Conservation (phyloP, 2,797 vertebrate genomes). For the Anniella stebbinsi region DNA sequence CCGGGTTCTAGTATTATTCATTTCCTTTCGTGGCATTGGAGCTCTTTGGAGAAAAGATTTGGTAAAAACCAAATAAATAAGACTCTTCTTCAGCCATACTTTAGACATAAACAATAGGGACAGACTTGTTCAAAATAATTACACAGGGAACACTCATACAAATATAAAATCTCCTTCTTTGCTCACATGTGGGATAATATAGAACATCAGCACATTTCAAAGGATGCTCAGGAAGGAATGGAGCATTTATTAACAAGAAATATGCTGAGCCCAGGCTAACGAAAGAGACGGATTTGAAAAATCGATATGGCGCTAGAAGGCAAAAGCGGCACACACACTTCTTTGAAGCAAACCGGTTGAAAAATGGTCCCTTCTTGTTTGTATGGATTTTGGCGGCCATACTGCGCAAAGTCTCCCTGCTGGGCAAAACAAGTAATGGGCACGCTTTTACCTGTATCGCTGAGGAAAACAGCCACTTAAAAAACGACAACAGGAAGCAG, state of each 20-base stretch:
- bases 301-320: not conserved
- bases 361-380: constrained; percentile 4
- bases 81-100: not conserved
- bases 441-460: not conserved
- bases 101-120: not conserved
- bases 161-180: not conserved
- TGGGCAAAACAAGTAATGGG: not conserved
- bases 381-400: constrained; percentile 26
- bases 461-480: not conserved
- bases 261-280: constrained; percentile 1
- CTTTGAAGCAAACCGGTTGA: constrained; percentile 20
- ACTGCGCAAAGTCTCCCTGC: constrained; percentile 16
- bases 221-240: not conserved
- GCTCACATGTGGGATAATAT: constrained; percentile 24
- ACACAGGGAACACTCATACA: not conserved
- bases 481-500: constrained; percentile 3
- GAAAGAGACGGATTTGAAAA: constrained; percentile 31
- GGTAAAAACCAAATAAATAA: not conserved
- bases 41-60: not conserved
- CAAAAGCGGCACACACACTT: constrained; percentile 23
- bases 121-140: not conserved
- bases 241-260: constrained; percentile 10
- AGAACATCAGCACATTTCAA: constrained; percentile 22
- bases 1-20: not conserved
- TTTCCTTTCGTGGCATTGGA: not conserved